These are phyloP conservation scores for Melipona bicolor DNA, from an alignment of 2,888 invertebrate species.

Conservation along the genomic window DNA sequence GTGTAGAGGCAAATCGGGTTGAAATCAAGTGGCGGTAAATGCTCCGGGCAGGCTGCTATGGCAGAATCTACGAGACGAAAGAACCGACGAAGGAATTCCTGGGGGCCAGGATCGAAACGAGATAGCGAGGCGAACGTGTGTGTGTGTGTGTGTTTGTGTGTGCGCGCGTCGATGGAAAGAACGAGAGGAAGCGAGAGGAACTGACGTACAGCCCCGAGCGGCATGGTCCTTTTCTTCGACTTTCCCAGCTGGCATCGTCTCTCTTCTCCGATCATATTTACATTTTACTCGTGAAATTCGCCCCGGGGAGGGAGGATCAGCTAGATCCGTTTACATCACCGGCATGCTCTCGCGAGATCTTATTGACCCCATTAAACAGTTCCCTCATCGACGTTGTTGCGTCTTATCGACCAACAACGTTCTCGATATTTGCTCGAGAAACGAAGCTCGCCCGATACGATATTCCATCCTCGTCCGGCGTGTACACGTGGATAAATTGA, in stretches of 20 bases:
- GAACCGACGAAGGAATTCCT: conserved; percentile 36
- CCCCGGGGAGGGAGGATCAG: conserved; percentile 57
- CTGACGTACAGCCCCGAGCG: conserved; percentile 56
- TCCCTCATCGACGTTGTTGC: conserved; percentile 46
- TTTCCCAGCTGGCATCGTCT: conserved; percentile 65
- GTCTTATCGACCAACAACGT: conserved; percentile 51
- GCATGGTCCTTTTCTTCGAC: conserved; percentile 60
- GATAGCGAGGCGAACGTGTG: conserved; percentile 25
- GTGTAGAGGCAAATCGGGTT: conserved; percentile 77
- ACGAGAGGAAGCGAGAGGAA: conserved; percentile 40
- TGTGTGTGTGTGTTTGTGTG: conserved; percentile 1
- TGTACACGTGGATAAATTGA: background rate
- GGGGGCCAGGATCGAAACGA: conserved; percentile 33
- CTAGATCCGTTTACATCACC: conserved; percentile 71
- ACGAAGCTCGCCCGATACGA: background rate
- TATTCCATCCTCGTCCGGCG: background rate
- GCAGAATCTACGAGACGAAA: conserved; percentile 58
- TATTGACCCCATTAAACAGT: conserved; percentile 67
- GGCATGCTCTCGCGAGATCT: conserved; percentile 60
- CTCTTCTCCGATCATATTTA: conserved; percentile 75
- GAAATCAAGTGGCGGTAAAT: conserved; percentile 80
- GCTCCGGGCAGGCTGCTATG: conserved; percentile 70
- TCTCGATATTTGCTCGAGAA: conserved; percentile 36
- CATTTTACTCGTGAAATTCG: conserved; percentile 76
- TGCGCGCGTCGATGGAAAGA: conserved; percentile 5